Conservation (phyloP, 2,797 vertebrate species). For the Pantherophis vulpinus region DNA sequence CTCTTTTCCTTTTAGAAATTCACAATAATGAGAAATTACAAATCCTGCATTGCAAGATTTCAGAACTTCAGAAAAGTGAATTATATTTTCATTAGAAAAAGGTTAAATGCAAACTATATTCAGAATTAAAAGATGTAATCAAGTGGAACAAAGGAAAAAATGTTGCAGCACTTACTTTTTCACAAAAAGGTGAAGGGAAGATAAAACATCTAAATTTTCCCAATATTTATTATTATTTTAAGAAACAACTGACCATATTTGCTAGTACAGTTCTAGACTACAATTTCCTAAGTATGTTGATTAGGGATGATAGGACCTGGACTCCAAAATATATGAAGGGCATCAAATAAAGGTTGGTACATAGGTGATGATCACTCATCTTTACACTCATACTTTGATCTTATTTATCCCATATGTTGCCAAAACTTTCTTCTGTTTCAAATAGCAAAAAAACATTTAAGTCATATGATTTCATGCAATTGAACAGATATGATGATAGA, state of each 20-base stretch:
- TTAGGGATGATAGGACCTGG: background rate
- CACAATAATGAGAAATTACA: background rate
- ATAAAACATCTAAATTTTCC: background rate
- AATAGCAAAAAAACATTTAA: background rate
- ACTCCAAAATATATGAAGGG: background rate
- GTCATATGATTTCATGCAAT: background rate
- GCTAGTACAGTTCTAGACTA: background rate
- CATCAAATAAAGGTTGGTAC: background rate
- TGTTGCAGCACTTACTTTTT: background rate
- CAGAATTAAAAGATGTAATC: background rate
- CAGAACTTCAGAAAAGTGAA: background rate
- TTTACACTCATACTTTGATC: background rate
- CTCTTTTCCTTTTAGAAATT: background rate
- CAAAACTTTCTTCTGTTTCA: background rate
- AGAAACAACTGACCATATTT: background rate
- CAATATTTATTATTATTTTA: background rate
- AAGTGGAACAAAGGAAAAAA: background rate
- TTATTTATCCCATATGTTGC: background rate
- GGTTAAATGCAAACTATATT: background rate
- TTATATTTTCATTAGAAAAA: background rate
- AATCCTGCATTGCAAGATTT: background rate
- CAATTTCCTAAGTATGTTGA: background rate
- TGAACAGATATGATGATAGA: background rate
- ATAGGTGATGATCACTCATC: background rate
- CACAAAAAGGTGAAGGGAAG: background rate